phyloP scores from a whole-genome alignment of 2,797 vertebrate genomes.

The Phalloptychus januarius region DNA sequence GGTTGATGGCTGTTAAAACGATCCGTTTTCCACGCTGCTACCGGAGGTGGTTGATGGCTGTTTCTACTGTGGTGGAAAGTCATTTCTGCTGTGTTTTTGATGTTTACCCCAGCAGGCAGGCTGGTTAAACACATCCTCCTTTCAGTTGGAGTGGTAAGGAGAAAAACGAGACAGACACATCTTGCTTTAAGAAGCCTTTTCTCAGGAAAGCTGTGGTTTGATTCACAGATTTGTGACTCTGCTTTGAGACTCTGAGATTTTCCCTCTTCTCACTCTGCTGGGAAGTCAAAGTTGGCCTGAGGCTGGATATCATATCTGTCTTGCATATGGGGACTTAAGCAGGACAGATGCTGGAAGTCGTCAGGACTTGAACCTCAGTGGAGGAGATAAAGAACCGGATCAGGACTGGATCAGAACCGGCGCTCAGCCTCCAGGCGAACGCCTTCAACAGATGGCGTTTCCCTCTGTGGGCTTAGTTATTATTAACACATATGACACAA shows the following conservation, averaged over 20 bases:
- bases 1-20: conserved; percentile 1
- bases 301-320: conserved; percentile 2
- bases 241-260: conserved; percentile 12
- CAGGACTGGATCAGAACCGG: not conserved
- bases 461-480: not conserved
- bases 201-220: conserved; percentile 4
- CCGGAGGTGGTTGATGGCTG: not conserved
- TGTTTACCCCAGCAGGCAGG: conserved; percentile 18
- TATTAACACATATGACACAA: conserved; percentile 7
- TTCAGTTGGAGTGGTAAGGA: conserved; percentile 2
- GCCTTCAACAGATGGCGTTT: conserved; percentile 4
- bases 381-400: conserved; percentile 26
- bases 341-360: conserved; percentile 44
- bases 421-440: conserved; percentile 4
- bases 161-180: not conserved
- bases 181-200: conserved; percentile 8
- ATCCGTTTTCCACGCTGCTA: conserved; percentile 12
- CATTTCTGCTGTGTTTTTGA: conserved; percentile 10
- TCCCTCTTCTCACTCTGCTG: conserved; percentile 3
- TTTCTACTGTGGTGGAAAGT: not conserved
- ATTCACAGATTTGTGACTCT: conserved; percentile 20
- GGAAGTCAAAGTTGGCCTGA: conserved; percentile 33
- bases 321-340: conserved; percentile 33
- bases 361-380: conserved; percentile 26
- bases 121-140: not conserved